phyloP scores from a whole-genome alignment of 2,797 vertebrate species.

The Squalus acanthias region DNA sequence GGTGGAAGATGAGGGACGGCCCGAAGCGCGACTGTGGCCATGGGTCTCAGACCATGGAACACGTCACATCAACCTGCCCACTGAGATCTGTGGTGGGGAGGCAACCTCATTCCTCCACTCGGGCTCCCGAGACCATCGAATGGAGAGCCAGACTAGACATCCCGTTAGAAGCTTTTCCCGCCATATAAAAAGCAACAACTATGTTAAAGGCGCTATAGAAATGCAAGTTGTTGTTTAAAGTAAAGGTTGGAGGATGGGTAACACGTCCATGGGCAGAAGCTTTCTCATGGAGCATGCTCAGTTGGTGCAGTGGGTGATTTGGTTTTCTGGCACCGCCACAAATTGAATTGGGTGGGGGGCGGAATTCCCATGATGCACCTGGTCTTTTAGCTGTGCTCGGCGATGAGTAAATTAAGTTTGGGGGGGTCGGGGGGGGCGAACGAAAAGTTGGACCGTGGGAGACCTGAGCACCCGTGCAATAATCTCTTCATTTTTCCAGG shows the following conservation, averaged over 20 bases:
- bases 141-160: no score
- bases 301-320: not conserved
- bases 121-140: no score
- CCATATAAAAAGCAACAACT: no score
- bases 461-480: not conserved
- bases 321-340: no score
- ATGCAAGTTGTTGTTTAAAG: not conserved
- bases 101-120: no score
- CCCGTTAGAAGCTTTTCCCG: no score
- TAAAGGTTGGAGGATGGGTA: not conserved
- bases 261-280: not conserved
- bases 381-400: not conserved
- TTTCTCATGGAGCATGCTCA: not conserved
- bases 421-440: not conserved
- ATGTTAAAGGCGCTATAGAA: not conserved
- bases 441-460: not conserved
- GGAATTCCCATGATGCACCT: not conserved
- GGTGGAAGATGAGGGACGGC: no score
- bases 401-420: not conserved
- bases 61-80: no score
- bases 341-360: not conserved
- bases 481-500: constrained; percentile 52
- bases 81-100: no score
- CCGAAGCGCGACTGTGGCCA: no score
- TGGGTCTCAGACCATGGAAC: no score